Base-by-base conservation (phyloP, 1,140 invertebrate genomes). In the Zaprionus nigranus region DNA sequence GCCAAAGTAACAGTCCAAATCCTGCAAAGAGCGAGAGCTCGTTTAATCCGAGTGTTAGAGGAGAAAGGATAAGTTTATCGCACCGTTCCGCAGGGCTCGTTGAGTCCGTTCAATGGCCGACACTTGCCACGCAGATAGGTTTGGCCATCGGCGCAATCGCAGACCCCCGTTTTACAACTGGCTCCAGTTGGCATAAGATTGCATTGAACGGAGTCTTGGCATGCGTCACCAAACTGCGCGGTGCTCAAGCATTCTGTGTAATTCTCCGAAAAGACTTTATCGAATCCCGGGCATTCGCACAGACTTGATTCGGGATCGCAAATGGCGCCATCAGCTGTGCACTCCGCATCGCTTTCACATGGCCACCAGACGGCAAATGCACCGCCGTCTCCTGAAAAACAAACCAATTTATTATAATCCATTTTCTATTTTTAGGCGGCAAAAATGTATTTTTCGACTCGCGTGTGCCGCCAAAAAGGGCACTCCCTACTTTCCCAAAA, bases 181-280 rank as follows among this genome's bases (percentile, higher is more conserved):
- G 91, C 90, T 91, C 92, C 92, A 70, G 92, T 90, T 90, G 92
- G 92, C 92, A 92, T 92, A 93, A 92, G 91, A 92, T 90, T 92
- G 80, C 91, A 92, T 84, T 93, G 92, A 86, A 83, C 83, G 54
- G 75, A 78, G 43, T 92, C 90, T 72, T 90, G 79, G 82, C 92
- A 93, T 81, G 64, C 53, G 67, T 92, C 92, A 81, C 92, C 92
- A 92, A 92, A 72, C 63, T 77, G 90, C 53, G 91, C 77, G 79
- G 83, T 88, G 64, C 79, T 81, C 79, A 92, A 77, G 82, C 92
- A 92, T 92, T 65, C 46, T 49, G 85, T 75, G 38, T 78, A 91
- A 43, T 88, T 79, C 34, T 58, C 79, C 11, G 92, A 82, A 60
- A 92, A 76, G 22, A 92, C 92, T 59, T 66, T 43, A 66, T 90